A percentile compares a stretch with the other conserved stretches of the same genome.
Conservation (phyloP, 2,113 vertebrate genomes). For the Orycteropus afer region DNA sequence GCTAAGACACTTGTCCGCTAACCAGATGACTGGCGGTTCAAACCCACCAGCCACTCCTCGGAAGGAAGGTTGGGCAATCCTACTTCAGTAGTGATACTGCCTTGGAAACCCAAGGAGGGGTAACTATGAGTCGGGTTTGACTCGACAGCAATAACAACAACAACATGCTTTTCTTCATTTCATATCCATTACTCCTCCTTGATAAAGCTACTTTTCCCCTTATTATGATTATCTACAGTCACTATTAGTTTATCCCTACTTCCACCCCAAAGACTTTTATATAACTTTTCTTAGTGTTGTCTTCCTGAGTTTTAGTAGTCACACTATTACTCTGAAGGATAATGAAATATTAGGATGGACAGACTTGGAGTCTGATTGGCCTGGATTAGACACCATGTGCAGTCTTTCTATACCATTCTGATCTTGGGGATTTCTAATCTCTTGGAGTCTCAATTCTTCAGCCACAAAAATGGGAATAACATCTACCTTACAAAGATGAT, state of each 20-base stretch:
- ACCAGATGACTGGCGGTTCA: no score
- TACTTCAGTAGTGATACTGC: no score
- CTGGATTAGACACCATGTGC: not conserved
- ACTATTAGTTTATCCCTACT: not conserved
- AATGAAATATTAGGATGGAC: not conserved
- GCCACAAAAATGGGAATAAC: conserved; percentile 24
- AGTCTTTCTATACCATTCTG: not conserved
- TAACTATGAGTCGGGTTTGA: no score
- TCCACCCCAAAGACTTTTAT: not conserved
- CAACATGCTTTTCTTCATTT: conserved; percentile 33
- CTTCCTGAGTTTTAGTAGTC: not conserved
- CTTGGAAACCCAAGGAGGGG: no score
- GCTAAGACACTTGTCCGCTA: no score
- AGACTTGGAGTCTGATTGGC: not conserved
- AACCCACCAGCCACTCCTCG: no score
- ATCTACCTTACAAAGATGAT: not conserved
- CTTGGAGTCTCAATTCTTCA: conserved; percentile 14
- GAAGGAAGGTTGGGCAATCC: no score
- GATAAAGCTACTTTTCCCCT: not conserved
- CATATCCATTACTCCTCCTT: not conserved
- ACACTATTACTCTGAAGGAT: not conserved
- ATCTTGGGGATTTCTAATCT: conserved; percentile 28
- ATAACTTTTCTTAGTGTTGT: not conserved
- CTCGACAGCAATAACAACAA: no score
- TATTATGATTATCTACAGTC: not conserved